These are phyloP conservation scores for Campylorhamphus procurvoides DNA, from an alignment of 2,113 vertebrate species.

Conservation along the genomic window DNA sequence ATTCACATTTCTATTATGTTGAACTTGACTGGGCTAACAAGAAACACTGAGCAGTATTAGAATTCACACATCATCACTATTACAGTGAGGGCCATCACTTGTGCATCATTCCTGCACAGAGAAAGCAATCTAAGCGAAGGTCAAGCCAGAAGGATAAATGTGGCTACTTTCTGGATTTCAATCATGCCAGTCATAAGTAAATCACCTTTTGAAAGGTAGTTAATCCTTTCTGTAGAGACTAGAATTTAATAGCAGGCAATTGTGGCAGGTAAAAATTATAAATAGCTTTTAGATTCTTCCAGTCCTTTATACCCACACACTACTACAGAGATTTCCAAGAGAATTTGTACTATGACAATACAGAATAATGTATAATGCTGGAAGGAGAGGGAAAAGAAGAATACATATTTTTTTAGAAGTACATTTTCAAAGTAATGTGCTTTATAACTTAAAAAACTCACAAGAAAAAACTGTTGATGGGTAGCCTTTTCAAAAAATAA, in stretches of 20 bases:
- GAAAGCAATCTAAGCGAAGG: slow-evolving; percentile 55
- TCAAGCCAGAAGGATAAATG: slow-evolving; percentile 64
- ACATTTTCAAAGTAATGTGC: background rate
- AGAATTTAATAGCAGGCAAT: slow-evolving; percentile 55
- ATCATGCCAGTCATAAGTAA: slow-evolving; percentile 51
- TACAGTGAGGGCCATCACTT: background rate
- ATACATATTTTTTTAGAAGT: background rate
- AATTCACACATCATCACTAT: background rate
- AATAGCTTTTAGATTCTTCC: slow-evolving; percentile 57
- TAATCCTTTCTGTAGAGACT: slow-evolving; percentile 53
- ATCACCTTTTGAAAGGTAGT: slow-evolving; percentile 47
- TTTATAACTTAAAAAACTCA: background rate
- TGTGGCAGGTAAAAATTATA: slow-evolving; percentile 65
- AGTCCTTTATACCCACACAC: slow-evolving; percentile 18
- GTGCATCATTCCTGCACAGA: background rate
- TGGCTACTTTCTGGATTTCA: slow-evolving; percentile 51
- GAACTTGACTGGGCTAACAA: background rate
- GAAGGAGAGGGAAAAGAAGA: background rate
- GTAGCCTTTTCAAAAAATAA: background rate
- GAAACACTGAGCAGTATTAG: background rate
- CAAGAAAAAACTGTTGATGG: background rate
- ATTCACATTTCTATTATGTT: background rate
- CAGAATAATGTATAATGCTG: background rate
- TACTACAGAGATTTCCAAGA: slow-evolving; percentile 37
- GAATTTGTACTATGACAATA: slow-evolving; percentile 33